These are phyloP conservation scores for Yoshiicerus persimilis DNA, from an alignment of 1,140 invertebrate species.

Conservation along the genomic window DNA sequence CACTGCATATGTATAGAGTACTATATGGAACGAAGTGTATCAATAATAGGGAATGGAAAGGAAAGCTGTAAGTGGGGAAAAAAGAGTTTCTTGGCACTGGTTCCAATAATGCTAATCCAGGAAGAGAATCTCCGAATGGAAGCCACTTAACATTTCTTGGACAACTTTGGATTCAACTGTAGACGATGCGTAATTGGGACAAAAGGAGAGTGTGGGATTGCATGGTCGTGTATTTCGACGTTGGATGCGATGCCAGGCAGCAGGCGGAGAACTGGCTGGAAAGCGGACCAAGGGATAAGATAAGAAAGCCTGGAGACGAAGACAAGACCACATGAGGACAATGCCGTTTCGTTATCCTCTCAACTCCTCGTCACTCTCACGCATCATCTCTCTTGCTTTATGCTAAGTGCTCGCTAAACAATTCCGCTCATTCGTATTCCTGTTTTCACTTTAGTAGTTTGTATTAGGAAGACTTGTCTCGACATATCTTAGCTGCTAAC, in stretches of 20 bases:
- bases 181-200: slow-evolving; percentile 11
- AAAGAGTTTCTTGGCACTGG: slow-evolving; percentile 1
- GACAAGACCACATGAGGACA: slow-evolving; percentile 1
- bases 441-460: background rate
- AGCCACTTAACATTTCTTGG: slow-evolving; percentile 13
- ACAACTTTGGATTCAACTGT: background rate
- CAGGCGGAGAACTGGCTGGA: background rate
- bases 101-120: slow-evolving; percentile 1
- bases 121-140: background rate
- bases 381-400: background rate
- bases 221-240: background rate
- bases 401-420: background rate
- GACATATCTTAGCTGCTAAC: background rate
- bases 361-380: slow-evolving; percentile 1
- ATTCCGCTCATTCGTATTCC: background rate
- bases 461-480: background rate
- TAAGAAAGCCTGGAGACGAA: background rate
- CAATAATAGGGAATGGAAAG: background rate
- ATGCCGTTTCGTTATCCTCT: background rate
- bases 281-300: background rate
- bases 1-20: too few relatives aligned
- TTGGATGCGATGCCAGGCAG: background rate
- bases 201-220: background rate
- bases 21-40: background rate
- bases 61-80: background rate